Evolutionary conservation across 2,888 invertebrate genomes (phyloP).

Genomic region (Protodeltote pygarga): DNA sequence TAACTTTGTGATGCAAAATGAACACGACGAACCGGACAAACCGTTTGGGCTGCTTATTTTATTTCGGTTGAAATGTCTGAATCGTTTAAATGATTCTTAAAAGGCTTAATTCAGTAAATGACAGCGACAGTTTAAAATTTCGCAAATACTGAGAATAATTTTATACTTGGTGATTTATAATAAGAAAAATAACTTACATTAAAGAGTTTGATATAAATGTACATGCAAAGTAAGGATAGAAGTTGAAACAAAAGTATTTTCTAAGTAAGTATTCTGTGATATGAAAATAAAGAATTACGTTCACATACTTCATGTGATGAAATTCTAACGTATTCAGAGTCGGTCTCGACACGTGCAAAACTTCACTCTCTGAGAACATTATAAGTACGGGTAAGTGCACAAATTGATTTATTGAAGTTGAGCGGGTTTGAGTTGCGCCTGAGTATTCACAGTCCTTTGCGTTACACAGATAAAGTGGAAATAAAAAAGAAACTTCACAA

Average conservation of each 20-base stretch:
- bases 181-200: conserved; percentile 4
- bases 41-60: conserved; percentile 51
- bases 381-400: conserved; percentile 83
- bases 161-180: conserved; percentile 2
- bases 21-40: conserved; percentile 68
- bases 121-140: conserved; percentile 15
- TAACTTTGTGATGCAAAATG: conserved; percentile 86
- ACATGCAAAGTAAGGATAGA: conserved; percentile 14
- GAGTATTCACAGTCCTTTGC: conserved; percentile 83
- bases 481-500: conserved; percentile 86
- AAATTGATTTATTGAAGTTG: conserved; percentile 87
- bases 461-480: conserved; percentile 84
- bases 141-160: conserved; percentile 6
- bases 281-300: conserved; percentile 38
- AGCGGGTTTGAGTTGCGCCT: conserved; percentile 81
- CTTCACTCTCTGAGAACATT: conserved; percentile 69
- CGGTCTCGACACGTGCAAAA: conserved; percentile 74
- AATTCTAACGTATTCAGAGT: conserved; percentile 70
- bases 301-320: conserved; percentile 58
- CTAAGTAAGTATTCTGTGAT: conserved; percentile 19
- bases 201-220: conserved; percentile 1
- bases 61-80: conserved; percentile 50
- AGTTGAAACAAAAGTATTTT: conserved; percentile 9
- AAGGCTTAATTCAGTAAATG: conserved; percentile 26
- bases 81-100: conserved; percentile 35